Conservation (phyloP, 1,140 invertebrate species). For the Ceratitis capitata region DNA sequence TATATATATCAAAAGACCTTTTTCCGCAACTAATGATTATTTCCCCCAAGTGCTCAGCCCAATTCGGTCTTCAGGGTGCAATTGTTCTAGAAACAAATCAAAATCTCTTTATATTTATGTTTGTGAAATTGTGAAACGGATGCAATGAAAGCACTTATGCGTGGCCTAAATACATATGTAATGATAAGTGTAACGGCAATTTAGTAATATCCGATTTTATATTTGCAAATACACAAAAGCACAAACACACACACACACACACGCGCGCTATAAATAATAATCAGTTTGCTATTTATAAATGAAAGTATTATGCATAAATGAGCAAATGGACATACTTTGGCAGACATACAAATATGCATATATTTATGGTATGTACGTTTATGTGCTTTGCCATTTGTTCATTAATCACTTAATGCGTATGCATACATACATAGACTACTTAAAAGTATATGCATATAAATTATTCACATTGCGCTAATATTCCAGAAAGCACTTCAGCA, state of each 20-base stretch:
- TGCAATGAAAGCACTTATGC: background rate
- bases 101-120: background rate
- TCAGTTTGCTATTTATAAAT: background rate
- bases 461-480: background rate
- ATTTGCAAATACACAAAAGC: background rate
- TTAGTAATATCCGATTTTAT: background rate
- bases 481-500: background rate
- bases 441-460: too few species aligned
- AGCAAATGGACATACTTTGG: background rate
- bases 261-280: too few species aligned
- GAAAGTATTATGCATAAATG: background rate
- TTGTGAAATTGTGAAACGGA: background rate
- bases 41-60: too few species aligned
- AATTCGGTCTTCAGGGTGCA: background rate
- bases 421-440: background rate
- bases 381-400: background rate
- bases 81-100: background rate
- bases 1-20: too few species aligned
- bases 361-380: too few species aligned
- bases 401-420: background rate
- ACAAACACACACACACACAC: too few species aligned
- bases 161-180: background rate
- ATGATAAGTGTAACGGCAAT: background rate
- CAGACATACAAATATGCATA: background rate
- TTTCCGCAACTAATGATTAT: too few species aligned